A percentile compares a stretch with the other conserved stretches of the same genome.
These are phyloP conservation scores for Octomys mimax DNA, from an alignment of 2,797 vertebrate genomes.

Conservation along the genomic window DNA sequence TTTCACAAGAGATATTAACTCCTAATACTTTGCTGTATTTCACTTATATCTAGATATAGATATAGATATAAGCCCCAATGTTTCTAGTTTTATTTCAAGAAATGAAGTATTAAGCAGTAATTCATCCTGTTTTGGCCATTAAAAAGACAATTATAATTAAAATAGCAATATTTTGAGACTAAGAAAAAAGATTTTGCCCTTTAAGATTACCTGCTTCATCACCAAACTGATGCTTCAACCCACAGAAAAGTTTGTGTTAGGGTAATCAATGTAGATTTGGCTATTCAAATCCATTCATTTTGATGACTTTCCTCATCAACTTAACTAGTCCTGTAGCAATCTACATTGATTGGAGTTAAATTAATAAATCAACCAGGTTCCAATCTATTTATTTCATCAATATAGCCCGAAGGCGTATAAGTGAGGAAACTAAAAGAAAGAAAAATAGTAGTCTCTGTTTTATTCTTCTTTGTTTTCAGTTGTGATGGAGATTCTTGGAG, in stretches of 20 bases:
- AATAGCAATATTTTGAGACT: conserved; percentile 2
- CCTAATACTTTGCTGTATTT: conserved; percentile 26
- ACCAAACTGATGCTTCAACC: conserved; percentile 58
- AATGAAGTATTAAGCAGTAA: conserved; percentile 47
- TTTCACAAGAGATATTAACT: conserved; percentile 7
- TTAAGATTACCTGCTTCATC: conserved; percentile 44
- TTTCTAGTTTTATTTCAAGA: conserved; percentile 52
- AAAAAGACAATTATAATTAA: conserved; percentile 64
- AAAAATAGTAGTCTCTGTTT: conserved; percentile 24
- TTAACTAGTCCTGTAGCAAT: conserved; percentile 59
- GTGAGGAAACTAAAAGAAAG: conserved; percentile 46
- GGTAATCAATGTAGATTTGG: conserved; percentile 4
- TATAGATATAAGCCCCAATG: neutral
- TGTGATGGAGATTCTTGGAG: conserved; percentile 6
- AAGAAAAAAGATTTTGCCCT: conserved; percentile 53
- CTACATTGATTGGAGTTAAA: conserved; percentile 52
- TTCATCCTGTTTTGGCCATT: neutral
- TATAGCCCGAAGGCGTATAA: conserved; percentile 27
- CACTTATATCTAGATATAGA: neutral
- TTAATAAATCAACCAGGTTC: conserved; percentile 67
- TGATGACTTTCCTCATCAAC: conserved; percentile 39
- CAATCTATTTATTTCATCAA: conserved; percentile 70
- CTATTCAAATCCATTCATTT: conserved; percentile 58
- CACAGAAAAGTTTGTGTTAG: conserved; percentile 64
- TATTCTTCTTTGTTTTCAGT: conserved; percentile 12